Percentiles rank a stretch among this genome's conserved stretches.
Conservation (phyloP, 2,888 invertebrate genomes). For the Limnephilus lunatus region DNA sequence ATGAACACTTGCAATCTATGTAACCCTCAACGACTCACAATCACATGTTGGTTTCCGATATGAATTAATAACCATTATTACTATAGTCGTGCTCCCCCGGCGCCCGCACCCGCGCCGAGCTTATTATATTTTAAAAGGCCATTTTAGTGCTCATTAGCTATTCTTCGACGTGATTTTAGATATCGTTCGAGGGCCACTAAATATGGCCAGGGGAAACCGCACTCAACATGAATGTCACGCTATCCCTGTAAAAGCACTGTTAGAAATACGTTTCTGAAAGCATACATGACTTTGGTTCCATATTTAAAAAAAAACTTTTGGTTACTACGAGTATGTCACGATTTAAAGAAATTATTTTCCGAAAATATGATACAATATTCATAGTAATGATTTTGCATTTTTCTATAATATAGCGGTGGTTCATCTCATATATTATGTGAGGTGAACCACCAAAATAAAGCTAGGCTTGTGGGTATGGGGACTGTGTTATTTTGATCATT, state of each 20-base stretch:
- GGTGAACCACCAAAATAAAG: too few relatives aligned
- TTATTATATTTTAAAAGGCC: constrained; percentile 56
- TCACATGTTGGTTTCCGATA: constrained; percentile 62
- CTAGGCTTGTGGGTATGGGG: too few relatives aligned
- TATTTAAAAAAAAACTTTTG: too few relatives aligned
- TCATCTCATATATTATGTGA: too few relatives aligned
- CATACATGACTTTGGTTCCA: too few relatives aligned
- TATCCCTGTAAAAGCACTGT: background rate
- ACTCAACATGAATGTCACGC: constrained; percentile 25
- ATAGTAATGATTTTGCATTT: too few relatives aligned
- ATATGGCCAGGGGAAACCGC: constrained; percentile 28
- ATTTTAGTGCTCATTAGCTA: constrained; percentile 64
- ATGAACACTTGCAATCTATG: background rate
- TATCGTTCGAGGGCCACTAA: constrained; percentile 22
- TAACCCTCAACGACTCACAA: constrained; percentile 31
- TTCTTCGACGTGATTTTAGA: constrained; percentile 56
- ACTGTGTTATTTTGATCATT: too few relatives aligned
- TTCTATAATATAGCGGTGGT: too few relatives aligned
- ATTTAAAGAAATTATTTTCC: too few relatives aligned
- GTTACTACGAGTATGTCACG: too few relatives aligned
- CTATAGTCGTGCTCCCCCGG: constrained; percentile 32
- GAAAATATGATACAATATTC: too few relatives aligned
- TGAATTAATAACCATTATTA: constrained; percentile 63
- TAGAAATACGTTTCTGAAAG: background rate
- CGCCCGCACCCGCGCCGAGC: constrained; percentile 48